These are phyloP conservation scores for Eledona agricola DNA, from an alignment of 2,888 invertebrate genomes.

Conservation along the genomic window DNA sequence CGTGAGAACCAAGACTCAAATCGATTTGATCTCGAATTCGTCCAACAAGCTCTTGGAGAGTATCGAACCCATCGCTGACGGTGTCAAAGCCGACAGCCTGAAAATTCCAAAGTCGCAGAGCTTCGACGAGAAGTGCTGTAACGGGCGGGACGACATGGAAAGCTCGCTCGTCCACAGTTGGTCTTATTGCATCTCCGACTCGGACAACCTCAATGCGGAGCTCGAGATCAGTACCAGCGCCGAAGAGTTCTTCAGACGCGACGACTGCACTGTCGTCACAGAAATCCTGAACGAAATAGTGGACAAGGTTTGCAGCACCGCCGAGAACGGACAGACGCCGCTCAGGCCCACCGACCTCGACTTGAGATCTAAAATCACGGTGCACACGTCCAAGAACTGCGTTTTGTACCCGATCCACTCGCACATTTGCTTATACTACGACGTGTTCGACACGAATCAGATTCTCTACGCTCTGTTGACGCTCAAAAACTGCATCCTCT, in stretches of 20 bases:
- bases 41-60: slow-evolving; percentile 53
- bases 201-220: slow-evolving; percentile 62
- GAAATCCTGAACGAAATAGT: slow-evolving; percentile 69
- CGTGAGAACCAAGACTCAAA: slow-evolving; percentile 45
- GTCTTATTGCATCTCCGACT: slow-evolving; percentile 64
- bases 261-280: slow-evolving; percentile 64
- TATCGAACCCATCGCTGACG: slow-evolving; percentile 59
- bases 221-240: slow-evolving; percentile 70
- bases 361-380: slow-evolving; percentile 49
- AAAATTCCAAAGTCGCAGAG: slow-evolving; percentile 58
- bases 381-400: slow-evolving; percentile 52
- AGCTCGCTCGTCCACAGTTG: slow-evolving; percentile 66
- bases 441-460: slow-evolving; percentile 79
- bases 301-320: slow-evolving; percentile 63
- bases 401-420: slow-evolving; percentile 80
- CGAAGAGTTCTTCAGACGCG: slow-evolving; percentile 72
- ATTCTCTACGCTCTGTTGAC: slow-evolving; percentile 79
- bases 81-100: slow-evolving; percentile 50
- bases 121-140: slow-evolving; percentile 59
- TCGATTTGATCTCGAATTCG: slow-evolving; percentile 42
- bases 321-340: slow-evolving; percentile 4
- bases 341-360: slow-evolving; percentile 51
- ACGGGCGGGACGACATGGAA: slow-evolving; percentile 60
- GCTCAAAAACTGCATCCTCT: slow-evolving; percentile 74
- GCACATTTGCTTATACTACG: slow-evolving; percentile 83